A percentile compares a stretch with the other conserved stretches of the same genome.
Evolutionary conservation across 2,888 invertebrate species (phyloP).

Genomic region (Agriopis leucophaearia): DNA sequence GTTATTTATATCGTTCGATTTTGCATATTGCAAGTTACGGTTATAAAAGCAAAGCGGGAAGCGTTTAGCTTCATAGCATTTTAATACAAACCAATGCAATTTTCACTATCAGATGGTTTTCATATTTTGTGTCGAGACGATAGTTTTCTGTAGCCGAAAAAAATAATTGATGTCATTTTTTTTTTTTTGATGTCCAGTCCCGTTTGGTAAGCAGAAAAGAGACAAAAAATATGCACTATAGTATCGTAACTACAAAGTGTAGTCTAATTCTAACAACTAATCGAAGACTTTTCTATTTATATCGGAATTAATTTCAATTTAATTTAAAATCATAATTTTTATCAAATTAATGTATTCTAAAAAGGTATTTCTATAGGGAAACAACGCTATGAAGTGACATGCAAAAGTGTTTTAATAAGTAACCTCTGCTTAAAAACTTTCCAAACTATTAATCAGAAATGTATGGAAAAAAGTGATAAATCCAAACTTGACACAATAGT

Average conservation of each 20-base stretch:
- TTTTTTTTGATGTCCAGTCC: conserved; percentile 73
- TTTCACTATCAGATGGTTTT: conserved; percentile 99
- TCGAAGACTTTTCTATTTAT: conserved; percentile 18
- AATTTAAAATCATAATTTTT: conserved; percentile 23
- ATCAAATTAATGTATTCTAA: conserved; percentile 32
- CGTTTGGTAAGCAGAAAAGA: conserved; percentile 83
- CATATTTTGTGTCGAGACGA: conserved; percentile 98
- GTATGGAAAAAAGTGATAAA: conserved; percentile 16
- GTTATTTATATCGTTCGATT: not conserved
- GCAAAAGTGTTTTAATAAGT: conserved; percentile 32
- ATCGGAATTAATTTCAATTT: conserved; percentile 27
- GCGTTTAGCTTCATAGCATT: conserved; percentile 51
- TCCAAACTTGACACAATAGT: conserved; percentile 37
- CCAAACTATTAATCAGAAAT: conserved; percentile 14
- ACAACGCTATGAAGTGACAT: conserved; percentile 41
- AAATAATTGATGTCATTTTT: conserved; percentile 64
- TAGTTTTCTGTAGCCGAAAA: conserved; percentile 94
- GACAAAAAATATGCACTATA: conserved; percentile 81
- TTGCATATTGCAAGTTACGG: not conserved
- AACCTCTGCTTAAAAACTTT: conserved; percentile 4
- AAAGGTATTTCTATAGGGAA: conserved; percentile 39
- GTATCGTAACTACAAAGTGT: conserved; percentile 59
- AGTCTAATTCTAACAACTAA: conserved; percentile 44
- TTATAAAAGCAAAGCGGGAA: conserved; percentile 71
- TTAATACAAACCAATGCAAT: conserved; percentile 95